Conservation (phyloP, 2,113 vertebrate species). For the Pongo pygmaeus region DNA sequence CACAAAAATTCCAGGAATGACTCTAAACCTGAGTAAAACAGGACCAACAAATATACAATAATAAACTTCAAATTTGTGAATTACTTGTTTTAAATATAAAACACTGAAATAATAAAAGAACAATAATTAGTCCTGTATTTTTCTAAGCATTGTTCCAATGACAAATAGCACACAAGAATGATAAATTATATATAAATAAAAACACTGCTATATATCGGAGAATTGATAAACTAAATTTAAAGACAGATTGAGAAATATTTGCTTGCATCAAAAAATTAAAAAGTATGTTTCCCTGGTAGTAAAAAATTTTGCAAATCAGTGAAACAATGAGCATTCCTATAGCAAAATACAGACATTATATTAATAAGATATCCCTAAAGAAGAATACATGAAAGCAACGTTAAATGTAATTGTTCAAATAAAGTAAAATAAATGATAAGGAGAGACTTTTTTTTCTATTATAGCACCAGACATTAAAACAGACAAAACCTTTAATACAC, state of each 20-base stretch:
- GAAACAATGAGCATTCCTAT: not conserved
- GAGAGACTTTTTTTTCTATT: not conserved
- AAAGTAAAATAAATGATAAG: not conserved
- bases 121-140: not conserved
- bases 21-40: not conserved
- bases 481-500: not conserved
- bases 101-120: not conserved
- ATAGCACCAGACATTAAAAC: not conserved
- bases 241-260: not conserved
- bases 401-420: not conserved
- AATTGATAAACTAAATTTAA: slow-evolving; percentile 8
- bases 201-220: not conserved
- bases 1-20: not conserved
- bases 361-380: not conserved
- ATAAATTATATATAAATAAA: not conserved
- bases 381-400: not conserved
- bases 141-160: not conserved
- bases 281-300: not conserved
- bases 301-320: not conserved
- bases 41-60: not conserved
- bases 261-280: not conserved
- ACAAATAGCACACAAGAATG: not conserved
- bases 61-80: not conserved
- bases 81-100: not conserved
- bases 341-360: not conserved